Percentiles rank a stretch among this genome's conserved stretches.
Evolutionary conservation across 1,140 invertebrate genomes (phyloP).

Genomic region (Andricus grossulariae): DNA sequence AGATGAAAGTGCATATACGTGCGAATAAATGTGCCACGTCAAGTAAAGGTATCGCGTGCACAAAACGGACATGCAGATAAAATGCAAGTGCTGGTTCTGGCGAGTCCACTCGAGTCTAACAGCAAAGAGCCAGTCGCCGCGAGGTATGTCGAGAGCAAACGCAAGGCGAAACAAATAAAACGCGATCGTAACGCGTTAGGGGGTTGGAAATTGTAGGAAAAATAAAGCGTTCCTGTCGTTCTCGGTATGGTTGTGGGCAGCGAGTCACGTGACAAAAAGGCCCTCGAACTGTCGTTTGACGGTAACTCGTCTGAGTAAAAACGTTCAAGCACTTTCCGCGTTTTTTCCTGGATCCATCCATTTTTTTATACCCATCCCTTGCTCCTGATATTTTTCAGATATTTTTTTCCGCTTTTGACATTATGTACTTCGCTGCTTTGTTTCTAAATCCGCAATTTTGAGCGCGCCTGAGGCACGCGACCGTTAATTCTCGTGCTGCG

Average conservation of each 20-base stretch:
- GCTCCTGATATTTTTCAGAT: too few species aligned
- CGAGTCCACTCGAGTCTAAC: conserved; percentile 56
- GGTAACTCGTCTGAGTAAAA: conserved; percentile 58
- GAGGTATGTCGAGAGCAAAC: conserved; percentile 48
- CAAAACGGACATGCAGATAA: conserved; percentile 55
- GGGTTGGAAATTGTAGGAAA: conserved; percentile 50
- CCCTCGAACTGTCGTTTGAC: conserved; percentile 62
- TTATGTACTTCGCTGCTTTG: too few species aligned
- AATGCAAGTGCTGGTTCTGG: conserved; percentile 48
- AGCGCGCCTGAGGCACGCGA: too few species aligned
- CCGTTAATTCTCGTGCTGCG: too few species aligned
- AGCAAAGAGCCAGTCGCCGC: conserved; percentile 55
- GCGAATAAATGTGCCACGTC: conserved; percentile 52
- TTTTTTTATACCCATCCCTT: too few species aligned
- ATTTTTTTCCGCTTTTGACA: too few species aligned
- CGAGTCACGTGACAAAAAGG: conserved; percentile 56
- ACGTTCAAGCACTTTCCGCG: conserved; percentile 55
- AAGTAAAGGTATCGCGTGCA: conserved; percentile 54
- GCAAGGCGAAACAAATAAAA: conserved; percentile 68
- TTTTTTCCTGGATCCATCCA: background rate
- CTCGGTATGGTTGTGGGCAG: conserved; percentile 53
- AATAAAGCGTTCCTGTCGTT: conserved; percentile 67
- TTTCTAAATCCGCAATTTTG: too few species aligned
- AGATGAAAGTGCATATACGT: conserved; percentile 32
- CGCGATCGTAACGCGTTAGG: conserved; percentile 62